Evolutionary conservation across 2,797 vertebrate species (phyloP).

Genomic region (Cichlasoma orientale): DNA sequence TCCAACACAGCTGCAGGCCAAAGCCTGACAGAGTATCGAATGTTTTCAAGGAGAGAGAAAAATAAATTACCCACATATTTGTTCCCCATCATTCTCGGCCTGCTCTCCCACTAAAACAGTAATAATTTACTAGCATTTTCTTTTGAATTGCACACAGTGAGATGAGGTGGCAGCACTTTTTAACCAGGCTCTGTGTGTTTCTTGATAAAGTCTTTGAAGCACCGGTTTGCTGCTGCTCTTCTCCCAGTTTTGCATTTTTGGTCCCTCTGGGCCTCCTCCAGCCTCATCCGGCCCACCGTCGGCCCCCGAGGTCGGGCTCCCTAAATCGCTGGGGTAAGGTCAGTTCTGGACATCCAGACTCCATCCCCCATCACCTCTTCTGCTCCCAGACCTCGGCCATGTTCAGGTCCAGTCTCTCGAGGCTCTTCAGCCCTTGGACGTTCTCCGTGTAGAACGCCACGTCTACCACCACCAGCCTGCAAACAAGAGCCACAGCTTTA

Average conservation of each 20-base stretch:
- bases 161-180: slow-evolving; percentile 74
- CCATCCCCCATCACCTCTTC: slow-evolving; percentile 91
- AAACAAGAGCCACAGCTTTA: neutral
- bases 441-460: slow-evolving; percentile 98
- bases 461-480: slow-evolving; percentile 93
- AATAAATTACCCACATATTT: slow-evolving; percentile 85
- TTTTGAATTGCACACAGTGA: slow-evolving; percentile 79
- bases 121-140: slow-evolving; percentile 82
- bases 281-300: neutral
- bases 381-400: slow-evolving; percentile 98
- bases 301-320: neutral
- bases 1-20: neutral
- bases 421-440: slow-evolving; percentile 90
- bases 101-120: slow-evolving; percentile 60
- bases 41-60: slow-evolving; percentile 73
- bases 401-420: slow-evolving; percentile 91
- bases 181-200: slow-evolving; percentile 79
- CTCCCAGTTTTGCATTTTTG: slow-evolving; percentile 29
- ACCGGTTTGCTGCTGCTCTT: neutral
- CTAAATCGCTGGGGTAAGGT: neutral
- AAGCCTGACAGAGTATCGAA: neutral
- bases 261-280: slow-evolving; percentile 39
- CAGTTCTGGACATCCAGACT: slow-evolving; percentile 2
- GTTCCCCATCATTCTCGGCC: slow-evolving; percentile 67
- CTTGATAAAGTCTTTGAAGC: slow-evolving; percentile 40